Evolutionary conservation across 2,888 invertebrate genomes (phyloP).

Genomic region (Chaetogeoica ovagalla): DNA sequence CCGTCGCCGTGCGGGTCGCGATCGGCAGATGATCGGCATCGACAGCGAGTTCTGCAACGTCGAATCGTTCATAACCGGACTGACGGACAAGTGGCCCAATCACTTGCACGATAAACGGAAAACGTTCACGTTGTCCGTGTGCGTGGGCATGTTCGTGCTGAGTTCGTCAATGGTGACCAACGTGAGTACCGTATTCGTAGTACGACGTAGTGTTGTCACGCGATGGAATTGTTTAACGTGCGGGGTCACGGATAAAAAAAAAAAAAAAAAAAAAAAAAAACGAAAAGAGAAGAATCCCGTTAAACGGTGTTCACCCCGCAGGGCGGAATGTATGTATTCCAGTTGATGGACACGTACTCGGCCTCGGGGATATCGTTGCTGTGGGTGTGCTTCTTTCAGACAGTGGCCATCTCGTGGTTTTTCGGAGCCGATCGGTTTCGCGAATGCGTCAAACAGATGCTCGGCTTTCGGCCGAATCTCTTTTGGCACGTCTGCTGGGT

Average conservation of each 20-base stretch:
- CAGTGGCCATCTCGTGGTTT: slow-evolving; percentile 66
- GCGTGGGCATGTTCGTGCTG: slow-evolving; percentile 65
- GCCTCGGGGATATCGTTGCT: slow-evolving; percentile 66
- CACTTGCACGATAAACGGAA: slow-evolving; percentile 66
- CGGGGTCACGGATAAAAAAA: too few species aligned
- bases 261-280: too few species aligned
- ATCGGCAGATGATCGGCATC: slow-evolving; percentile 68
- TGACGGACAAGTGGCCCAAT: slow-evolving; percentile 67
- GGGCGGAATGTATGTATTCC: slow-evolving; percentile 62
- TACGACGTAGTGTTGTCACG: too few species aligned
- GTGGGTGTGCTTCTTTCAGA: slow-evolving; percentile 68
- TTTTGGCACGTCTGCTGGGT: slow-evolving; percentile 68
- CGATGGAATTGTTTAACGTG: too few species aligned
- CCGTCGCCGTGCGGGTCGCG: neutral
- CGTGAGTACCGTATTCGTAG: slow-evolving; percentile 59
- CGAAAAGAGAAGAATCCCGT: too few species aligned
- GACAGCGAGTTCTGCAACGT: slow-evolving; percentile 76
- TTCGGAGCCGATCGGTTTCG: slow-evolving; percentile 66
- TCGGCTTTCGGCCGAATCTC: slow-evolving; percentile 63
- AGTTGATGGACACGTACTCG: slow-evolving; percentile 64
- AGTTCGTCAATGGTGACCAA: slow-evolving; percentile 69
- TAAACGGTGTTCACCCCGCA: slow-evolving; percentile 55
- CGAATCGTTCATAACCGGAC: slow-evolving; percentile 66
- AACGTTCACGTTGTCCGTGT: slow-evolving; percentile 68
- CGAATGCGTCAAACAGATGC: slow-evolving; percentile 69